These are phyloP conservation scores for Lagria hirta DNA, from an alignment of 2,888 invertebrate species.

Conservation along the genomic window DNA sequence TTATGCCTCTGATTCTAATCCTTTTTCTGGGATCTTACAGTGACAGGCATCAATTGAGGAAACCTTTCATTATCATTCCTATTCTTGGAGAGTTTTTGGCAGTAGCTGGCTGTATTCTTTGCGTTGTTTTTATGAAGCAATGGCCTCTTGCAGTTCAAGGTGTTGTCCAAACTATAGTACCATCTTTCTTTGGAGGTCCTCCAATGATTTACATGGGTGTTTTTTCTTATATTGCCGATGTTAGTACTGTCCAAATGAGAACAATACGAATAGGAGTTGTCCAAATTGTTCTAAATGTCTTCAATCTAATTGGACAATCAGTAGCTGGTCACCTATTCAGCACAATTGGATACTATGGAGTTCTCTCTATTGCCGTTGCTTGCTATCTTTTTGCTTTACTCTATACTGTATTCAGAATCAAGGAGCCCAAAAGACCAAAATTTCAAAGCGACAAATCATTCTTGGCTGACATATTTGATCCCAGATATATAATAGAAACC, in stretches of 20 bases:
- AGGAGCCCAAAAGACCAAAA: slow-evolving; percentile 40
- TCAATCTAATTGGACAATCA: slow-evolving; percentile 40
- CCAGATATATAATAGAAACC: slow-evolving; percentile 46
- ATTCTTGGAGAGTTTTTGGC: slow-evolving; percentile 53
- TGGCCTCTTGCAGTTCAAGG: slow-evolving; percentile 59
- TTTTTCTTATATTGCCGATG: slow-evolving; percentile 52
- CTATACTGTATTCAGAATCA: slow-evolving; percentile 47
- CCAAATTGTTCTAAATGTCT: slow-evolving; percentile 46
- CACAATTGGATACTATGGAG: slow-evolving; percentile 44
- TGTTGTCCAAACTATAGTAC: slow-evolving; percentile 58
- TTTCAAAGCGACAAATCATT: slow-evolving; percentile 30
- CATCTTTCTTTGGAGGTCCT: slow-evolving; percentile 61
- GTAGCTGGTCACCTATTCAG: slow-evolving; percentile 45
- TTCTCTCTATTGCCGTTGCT: slow-evolving; percentile 41
- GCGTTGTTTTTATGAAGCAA: slow-evolving; percentile 59
- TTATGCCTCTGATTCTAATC: slow-evolving; percentile 48
- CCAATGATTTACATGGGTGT: slow-evolving; percentile 53
- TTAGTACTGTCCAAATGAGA: slow-evolving; percentile 59
- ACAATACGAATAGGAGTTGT: slow-evolving; percentile 65
- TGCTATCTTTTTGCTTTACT: slow-evolving; percentile 43
- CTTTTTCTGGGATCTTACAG: slow-evolving; percentile 52
- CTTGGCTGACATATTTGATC: slow-evolving; percentile 47
- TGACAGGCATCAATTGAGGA: slow-evolving; percentile 50
- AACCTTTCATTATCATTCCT: slow-evolving; percentile 51
- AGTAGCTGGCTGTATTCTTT: slow-evolving; percentile 56